Percentiles rank a stretch among this genome's conserved stretches.
These are phyloP conservation scores for Drosophila malerkotliana DNA, from an alignment of 1,140 invertebrate species.

Conservation along the genomic window DNA sequence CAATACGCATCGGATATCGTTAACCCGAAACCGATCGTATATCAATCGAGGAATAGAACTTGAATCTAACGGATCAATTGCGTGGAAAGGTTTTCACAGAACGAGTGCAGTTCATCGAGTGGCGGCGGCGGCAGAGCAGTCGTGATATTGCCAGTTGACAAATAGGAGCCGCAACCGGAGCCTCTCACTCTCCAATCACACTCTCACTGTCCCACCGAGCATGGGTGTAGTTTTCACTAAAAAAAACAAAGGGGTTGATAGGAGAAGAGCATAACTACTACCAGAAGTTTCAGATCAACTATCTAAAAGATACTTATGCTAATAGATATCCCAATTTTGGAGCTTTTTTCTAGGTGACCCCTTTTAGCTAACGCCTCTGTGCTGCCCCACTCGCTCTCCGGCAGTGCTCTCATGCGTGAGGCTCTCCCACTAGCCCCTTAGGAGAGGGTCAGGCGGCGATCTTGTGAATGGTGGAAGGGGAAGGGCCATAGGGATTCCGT, in stretches of 20 bases:
- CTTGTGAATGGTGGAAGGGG: constrained; percentile 12
- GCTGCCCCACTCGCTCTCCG: constrained; percentile 20
- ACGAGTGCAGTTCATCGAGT: constrained; percentile 63
- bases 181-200: constrained; percentile 11
- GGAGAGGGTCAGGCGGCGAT: constrained; percentile 3
- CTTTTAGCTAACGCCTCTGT: background rate
- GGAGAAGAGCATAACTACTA: background rate
- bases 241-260: background rate
- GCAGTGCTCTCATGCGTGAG: constrained; percentile 1
- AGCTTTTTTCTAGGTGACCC: background rate
- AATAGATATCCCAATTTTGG: too few relatives aligned
- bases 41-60: background rate
- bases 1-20: background rate
- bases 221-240: background rate
- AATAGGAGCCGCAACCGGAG: constrained; percentile 23
- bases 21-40: constrained; percentile 11
- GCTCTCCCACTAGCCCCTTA: constrained; percentile 5
- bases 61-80: background rate
- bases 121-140: constrained; percentile 21
- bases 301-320: too few relatives aligned
- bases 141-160: constrained; percentile 59
- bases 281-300: too few relatives aligned
- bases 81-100: constrained; percentile 31
- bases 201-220: constrained; percentile 19
- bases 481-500: background rate